A percentile compares a stretch with the other conserved stretches of the same genome.
These are phyloP conservation scores for Meandrina meandrites DNA, from an alignment of 92 coral and sea anemone genomes.

Conservation along the genomic window DNA sequence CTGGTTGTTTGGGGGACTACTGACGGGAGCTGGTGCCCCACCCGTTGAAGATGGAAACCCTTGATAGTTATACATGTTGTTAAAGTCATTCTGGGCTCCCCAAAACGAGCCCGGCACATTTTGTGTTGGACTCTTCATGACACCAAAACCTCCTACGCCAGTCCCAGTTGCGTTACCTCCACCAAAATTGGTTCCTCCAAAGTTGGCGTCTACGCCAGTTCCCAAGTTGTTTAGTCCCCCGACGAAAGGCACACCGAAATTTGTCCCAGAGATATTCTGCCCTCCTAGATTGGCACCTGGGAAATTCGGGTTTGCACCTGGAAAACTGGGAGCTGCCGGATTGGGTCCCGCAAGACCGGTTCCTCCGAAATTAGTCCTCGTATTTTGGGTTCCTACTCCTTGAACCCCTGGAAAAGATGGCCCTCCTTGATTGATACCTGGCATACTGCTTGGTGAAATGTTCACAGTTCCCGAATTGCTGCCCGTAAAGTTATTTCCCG, in stretches of 20 bases:
- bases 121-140: conserved; percentile 18
- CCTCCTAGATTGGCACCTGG: conserved; percentile 17
- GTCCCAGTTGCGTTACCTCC: background rate
- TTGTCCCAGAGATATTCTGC: conserved; percentile 3
- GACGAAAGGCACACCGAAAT: conserved; percentile 22
- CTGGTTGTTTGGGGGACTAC: conserved; percentile 17
- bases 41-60: conserved; percentile 22
- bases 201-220: background rate
- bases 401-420: conserved; percentile 17
- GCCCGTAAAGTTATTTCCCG: conserved; percentile 12
- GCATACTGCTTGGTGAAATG: background rate
- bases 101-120: conserved; percentile 22
- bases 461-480: background rate
- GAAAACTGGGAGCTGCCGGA: conserved; percentile 4
- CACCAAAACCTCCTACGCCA: conserved; percentile 17
- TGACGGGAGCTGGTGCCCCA: conserved; percentile 5
- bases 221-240: conserved; percentile 9
- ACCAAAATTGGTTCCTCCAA: conserved; percentile 18
- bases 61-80: conserved; percentile 28
- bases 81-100: conserved; percentile 31
- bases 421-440: conserved; percentile 21
- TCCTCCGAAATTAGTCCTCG: conserved; percentile 30
- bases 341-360: background rate
- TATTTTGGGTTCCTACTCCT: background rate
- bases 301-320: background rate